phyloP scores from a whole-genome alignment of 2,797 vertebrate genomes.

The Paguma larvata region DNA sequence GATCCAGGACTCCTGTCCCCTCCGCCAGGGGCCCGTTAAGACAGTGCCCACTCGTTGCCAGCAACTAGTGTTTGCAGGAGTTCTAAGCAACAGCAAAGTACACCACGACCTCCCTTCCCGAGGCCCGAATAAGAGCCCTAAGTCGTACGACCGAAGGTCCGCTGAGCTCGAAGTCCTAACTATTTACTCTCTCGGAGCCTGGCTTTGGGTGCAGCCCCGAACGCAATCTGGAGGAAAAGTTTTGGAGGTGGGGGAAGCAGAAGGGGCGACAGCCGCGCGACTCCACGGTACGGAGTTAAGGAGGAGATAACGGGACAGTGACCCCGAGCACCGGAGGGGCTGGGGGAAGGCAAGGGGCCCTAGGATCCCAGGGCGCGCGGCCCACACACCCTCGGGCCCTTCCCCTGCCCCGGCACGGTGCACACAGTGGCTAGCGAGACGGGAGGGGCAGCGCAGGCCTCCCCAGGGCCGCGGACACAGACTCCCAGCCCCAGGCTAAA shows the following conservation, averaged over 20 bases:
- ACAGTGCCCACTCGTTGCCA: background rate
- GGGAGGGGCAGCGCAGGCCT: background rate
- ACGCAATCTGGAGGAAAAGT: background rate
- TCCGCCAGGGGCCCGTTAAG: background rate
- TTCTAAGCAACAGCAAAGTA: background rate
- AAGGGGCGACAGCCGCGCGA: background rate
- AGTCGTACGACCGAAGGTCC: background rate
- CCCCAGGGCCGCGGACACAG: background rate
- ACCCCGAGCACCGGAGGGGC: background rate
- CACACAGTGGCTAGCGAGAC: background rate
- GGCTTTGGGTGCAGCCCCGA: background rate
- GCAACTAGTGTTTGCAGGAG: background rate
- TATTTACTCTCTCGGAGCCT: too few species aligned
- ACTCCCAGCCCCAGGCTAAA: constrained; percentile 46
- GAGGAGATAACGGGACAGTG: background rate
- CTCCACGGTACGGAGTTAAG: background rate
- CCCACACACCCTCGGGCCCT: background rate
- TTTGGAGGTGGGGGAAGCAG: too few species aligned
- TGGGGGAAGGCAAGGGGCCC: background rate
- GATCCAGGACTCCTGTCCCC: background rate
- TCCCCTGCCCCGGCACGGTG: background rate
- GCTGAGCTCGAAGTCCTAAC: background rate
- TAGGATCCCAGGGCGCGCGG: background rate
- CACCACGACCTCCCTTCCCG: background rate
- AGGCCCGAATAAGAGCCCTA: background rate